phyloP scores from a whole-genome alignment of 2,113 vertebrate genomes.

The Stictonetta naevosa region DNA sequence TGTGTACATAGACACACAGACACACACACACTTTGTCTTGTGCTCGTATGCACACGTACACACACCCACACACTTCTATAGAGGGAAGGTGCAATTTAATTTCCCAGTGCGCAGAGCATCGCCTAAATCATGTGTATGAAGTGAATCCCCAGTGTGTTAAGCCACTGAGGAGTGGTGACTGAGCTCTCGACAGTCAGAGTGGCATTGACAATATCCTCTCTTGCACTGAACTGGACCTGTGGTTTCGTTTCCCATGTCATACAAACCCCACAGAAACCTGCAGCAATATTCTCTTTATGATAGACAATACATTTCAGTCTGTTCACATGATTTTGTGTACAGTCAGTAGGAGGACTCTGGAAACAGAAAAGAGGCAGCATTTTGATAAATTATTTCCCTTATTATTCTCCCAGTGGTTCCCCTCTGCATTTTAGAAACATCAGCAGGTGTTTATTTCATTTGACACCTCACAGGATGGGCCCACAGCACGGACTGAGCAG shows the following conservation, averaged over 20 bases:
- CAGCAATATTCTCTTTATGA: neutral
- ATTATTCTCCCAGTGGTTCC: neutral
- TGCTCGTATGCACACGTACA: accelerated
- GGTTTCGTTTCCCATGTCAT: neutral
- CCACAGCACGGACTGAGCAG: neutral
- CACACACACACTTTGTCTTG: neutral
- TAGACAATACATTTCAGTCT: neutral
- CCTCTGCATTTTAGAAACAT: neutral
- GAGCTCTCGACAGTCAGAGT: neutral
- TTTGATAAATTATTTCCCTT: neutral
- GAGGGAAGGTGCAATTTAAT: neutral
- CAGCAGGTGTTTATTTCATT: constrained; percentile 18
- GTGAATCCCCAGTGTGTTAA: neutral
- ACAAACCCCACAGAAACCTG: neutral
- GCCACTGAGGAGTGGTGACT: neutral
- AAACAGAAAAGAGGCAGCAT: neutral
- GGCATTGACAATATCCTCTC: neutral
- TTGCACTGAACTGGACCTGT: neutral
- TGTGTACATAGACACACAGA: neutral
- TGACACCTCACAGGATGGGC: neutral
- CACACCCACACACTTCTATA: neutral
- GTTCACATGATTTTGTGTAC: neutral
- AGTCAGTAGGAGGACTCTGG: neutral
- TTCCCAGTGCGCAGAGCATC: neutral
- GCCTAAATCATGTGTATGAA: neutral